Evolutionary conservation across 64 coral and sea anemone species (phyloP).

Genomic region (Porites australiensis): DNA sequence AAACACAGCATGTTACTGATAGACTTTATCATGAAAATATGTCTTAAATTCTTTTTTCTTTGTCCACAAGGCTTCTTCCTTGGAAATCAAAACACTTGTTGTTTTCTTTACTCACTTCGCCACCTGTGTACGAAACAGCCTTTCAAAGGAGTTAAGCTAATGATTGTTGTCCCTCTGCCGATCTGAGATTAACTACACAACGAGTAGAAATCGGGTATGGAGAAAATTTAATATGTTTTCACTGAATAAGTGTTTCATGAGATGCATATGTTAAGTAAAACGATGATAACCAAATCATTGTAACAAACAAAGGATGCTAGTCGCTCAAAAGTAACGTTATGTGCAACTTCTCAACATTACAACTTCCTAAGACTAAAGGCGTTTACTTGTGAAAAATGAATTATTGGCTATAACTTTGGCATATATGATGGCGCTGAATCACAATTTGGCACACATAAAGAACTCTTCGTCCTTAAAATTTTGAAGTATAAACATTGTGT

Average conservation of each 20-base stretch:
- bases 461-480: too few species aligned
- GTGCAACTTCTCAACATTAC: too few species aligned
- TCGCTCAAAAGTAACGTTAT: background rate
- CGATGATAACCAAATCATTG: background rate
- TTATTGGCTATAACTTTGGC: too few species aligned
- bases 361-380: too few species aligned
- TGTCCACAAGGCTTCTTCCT: background rate
- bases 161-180: conserved; percentile 2
- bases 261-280: too few species aligned
- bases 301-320: background rate
- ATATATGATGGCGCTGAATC: too few species aligned
- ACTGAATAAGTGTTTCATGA: background rate
- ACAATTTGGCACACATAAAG: too few species aligned
- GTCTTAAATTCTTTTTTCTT: conserved; percentile 41
- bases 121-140: background rate
- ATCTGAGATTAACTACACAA: background rate
- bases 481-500: too few species aligned
- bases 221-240: background rate
- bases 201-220: background rate
- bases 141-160: background rate
- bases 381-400: too few species aligned
- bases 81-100: background rate
- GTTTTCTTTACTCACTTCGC: background rate
- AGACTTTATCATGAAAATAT: conserved; percentile 1
- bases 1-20: conserved; percentile 7